These are phyloP conservation scores for Parascotia fuliginaria DNA, from an alignment of 2,888 invertebrate genomes.

Conservation along the genomic window DNA sequence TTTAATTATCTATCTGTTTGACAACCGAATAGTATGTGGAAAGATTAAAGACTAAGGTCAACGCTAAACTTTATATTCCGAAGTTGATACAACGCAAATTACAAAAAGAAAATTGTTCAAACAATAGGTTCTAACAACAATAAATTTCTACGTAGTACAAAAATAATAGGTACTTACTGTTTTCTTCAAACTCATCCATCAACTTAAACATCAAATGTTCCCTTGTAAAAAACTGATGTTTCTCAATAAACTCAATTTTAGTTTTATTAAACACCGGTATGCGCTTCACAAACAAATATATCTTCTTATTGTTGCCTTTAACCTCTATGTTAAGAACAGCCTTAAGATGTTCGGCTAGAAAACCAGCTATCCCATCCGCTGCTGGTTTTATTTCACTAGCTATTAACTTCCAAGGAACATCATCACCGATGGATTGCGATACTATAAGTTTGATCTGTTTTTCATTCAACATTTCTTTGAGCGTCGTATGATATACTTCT, in stretches of 20 bases:
- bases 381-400: constrained; percentile 51
- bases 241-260: background rate
- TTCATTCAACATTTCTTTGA: too few relatives aligned
- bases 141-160: too few relatives aligned
- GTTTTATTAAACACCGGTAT: background rate
- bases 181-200: too few relatives aligned
- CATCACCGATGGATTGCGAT: constrained; percentile 30
- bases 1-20: too few relatives aligned
- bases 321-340: background rate
- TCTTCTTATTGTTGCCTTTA: background rate
- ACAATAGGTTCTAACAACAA: too few relatives aligned
- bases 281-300: background rate
- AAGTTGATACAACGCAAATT: too few relatives aligned
- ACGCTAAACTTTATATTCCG: too few relatives aligned
- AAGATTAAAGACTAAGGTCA: too few relatives aligned
- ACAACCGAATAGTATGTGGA: too few relatives aligned
- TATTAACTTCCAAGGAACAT: constrained; percentile 36
- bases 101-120: too few relatives aligned
- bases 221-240: background rate
- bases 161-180: too few relatives aligned
- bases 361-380: constrained; percentile 61
- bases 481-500: too few relatives aligned
- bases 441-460: constrained; percentile 53
- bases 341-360: constrained; percentile 67
- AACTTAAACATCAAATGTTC: background rate